Evolutionary conservation across 2,888 invertebrate genomes (phyloP), one percentile per base, ranked within the genome.

Genomic region (Eupithecia dodoneata): DNA sequence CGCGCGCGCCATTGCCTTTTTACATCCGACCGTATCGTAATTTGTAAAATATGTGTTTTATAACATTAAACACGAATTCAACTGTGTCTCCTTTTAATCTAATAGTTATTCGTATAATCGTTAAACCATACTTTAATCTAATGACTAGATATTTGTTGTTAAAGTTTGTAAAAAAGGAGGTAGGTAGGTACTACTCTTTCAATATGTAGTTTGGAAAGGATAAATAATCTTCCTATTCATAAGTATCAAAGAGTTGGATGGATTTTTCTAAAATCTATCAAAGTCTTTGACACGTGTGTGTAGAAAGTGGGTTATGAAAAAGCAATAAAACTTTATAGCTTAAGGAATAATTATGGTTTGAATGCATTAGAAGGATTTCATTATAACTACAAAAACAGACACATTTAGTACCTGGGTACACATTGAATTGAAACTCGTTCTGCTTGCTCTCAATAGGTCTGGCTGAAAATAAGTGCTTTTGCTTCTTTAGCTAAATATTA

Each of bases 1-100:
- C 88, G 88, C 90, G 86, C 87, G 79, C 89, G 4, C 30, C 91
- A 92, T 91, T 91, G 88, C 85, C 85, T 90, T 87, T 87, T 87
- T 88, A 85, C 87, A 86, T 86, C 80, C 82, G 83, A 85, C 85
- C 87, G 87, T 89, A 88, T 88, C 89, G 85, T 87, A 87, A 89
- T 87, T 85, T 84, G 83, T 86, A 83, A 87, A 87, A 88, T 87
- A 87, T 83, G 81, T 76, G 81, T 84, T 82, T 79, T 82, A 80
- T 83, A 72, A 72, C 74, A 79, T 76, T 79, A 74, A 76, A 74
- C 79, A 76, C 71, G 71, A 74, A 72, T 74, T 55, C 52, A 55
- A 76, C 63, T 59, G 44, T 63, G n/a, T 70, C 69, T 63, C n/a
- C 44, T 4, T 59, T 66, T 13, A 15, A 41, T 42, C 15, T 9